Conservation (phyloP, 2,888 invertebrate genomes). For the Vannuccia rotundouncinata region DNA sequence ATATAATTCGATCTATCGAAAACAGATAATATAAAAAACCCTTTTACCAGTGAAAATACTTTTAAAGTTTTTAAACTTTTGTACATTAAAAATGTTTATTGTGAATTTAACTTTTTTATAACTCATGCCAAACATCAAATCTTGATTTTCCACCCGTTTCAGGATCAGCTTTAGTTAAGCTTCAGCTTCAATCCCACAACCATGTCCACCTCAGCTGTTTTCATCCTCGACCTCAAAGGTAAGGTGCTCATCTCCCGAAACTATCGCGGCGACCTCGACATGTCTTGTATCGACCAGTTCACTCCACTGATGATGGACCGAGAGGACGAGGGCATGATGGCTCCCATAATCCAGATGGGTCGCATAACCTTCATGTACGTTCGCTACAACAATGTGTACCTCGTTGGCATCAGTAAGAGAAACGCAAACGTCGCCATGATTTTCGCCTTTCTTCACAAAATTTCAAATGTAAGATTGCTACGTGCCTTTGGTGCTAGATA, state of each 20-base stretch:
- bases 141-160: no score
- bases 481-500: no score
- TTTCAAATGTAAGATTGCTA: constrained; percentile 68
- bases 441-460: constrained; percentile 90
- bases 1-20: no score
- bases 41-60: no score
- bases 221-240: constrained; percentile 90
- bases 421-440: constrained; percentile 93
- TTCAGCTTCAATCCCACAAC: no score
- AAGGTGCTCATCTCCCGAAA: constrained; percentile 94
- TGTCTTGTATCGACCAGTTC: constrained; percentile 91
- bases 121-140: no score
- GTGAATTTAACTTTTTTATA: no score
- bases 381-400: constrained; percentile 92
- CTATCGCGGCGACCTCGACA: constrained; percentile 93
- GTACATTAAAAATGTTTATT: no score
- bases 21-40: no score
- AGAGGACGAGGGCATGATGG: constrained; percentile 86
- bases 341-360: constrained; percentile 78
- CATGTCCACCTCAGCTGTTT: constrained; percentile 94
- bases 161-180: no score
- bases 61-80: no score
- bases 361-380: constrained; percentile 90
- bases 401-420: constrained; percentile 89
- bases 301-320: constrained; percentile 94